phyloP scores from a whole-genome alignment of 2,888 invertebrate species.

The Cephalotes varians region DNA sequence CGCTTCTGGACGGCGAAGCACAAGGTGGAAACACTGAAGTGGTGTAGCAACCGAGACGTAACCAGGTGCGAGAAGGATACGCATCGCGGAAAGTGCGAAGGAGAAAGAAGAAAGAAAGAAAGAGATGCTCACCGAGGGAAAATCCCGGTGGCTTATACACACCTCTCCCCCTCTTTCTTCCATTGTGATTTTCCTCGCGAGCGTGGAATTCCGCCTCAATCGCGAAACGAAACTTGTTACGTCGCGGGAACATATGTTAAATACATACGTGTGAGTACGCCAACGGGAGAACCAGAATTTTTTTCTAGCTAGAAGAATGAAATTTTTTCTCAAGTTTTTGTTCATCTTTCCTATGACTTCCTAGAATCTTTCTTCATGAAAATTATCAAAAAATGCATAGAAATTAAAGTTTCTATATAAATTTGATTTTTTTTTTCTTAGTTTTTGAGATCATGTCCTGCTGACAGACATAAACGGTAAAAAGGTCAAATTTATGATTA shows the following conservation, averaged over 20 bases:
- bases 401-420: background rate
- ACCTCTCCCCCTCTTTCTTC: slow-evolving; percentile 48
- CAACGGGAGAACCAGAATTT: background rate
- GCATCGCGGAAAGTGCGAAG: slow-evolving; percentile 21
- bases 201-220: slow-evolving; percentile 38
- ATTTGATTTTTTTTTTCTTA: background rate
- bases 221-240: slow-evolving; percentile 36
- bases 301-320: background rate
- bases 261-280: background rate
- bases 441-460: background rate
- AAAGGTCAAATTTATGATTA: background rate
- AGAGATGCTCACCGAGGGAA: slow-evolving; percentile 56
- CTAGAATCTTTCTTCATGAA: background rate
- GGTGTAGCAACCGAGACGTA: slow-evolving; percentile 48
- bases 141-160: slow-evolving; percentile 53
- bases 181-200: slow-evolving; percentile 60
- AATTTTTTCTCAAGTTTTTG: background rate
- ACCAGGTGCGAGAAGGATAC: slow-evolving; percentile 45
- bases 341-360: background rate
- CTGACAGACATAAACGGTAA: background rate
- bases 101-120: slow-evolving; percentile 10
- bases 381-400: background rate
- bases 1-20: slow-evolving; percentile 65
- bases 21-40: slow-evolving; percentile 50
- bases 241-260: slow-evolving; percentile 9